These are phyloP conservation scores for Rachycentron canadum DNA, from an alignment of 2,797 vertebrate genomes.

Conservation along the genomic window DNA sequence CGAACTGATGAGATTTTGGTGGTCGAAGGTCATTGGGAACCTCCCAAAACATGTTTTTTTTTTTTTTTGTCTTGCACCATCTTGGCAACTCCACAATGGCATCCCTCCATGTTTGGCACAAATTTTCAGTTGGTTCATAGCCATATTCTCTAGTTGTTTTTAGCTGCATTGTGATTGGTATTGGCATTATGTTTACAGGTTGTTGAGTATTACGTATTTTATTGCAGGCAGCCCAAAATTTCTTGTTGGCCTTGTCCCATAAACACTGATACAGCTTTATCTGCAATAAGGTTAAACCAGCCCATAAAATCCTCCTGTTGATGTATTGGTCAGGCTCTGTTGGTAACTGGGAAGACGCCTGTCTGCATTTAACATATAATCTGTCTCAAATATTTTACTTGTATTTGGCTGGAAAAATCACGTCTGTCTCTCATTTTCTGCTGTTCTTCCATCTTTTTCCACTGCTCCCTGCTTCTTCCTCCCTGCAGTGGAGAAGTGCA, in stretches of 20 bases:
- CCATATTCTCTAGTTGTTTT: too few species aligned
- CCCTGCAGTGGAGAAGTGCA: slow-evolving; percentile 50
- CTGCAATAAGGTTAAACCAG: background rate
- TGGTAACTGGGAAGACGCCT: background rate
- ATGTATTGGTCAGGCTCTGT: background rate
- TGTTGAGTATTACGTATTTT: too few species aligned
- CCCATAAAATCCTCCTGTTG: background rate
- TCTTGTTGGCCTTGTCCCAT: background rate
- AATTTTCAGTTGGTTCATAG: too few species aligned
- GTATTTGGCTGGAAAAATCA: slow-evolving; percentile 31
- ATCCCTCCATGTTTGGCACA: too few species aligned
- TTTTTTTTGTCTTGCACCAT: too few species aligned
- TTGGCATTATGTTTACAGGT: too few species aligned
- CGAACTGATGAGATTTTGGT: too few species aligned
- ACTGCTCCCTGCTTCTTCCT: slow-evolving; percentile 28
- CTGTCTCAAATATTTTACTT: slow-evolving; percentile 4
- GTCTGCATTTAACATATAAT: background rate
- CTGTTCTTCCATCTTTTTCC: slow-evolving; percentile 26
- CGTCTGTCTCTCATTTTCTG: slow-evolving; percentile 30
- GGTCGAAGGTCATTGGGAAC: too few species aligned
- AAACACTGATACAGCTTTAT: background rate
- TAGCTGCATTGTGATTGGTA: too few species aligned
- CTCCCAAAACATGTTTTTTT: too few species aligned
- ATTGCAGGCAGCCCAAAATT: background rate
- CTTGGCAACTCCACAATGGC: too few species aligned